Evolutionary conservation across 2,113 vertebrate genomes (phyloP).

Genomic region (Proterorhinus semilunaris): DNA sequence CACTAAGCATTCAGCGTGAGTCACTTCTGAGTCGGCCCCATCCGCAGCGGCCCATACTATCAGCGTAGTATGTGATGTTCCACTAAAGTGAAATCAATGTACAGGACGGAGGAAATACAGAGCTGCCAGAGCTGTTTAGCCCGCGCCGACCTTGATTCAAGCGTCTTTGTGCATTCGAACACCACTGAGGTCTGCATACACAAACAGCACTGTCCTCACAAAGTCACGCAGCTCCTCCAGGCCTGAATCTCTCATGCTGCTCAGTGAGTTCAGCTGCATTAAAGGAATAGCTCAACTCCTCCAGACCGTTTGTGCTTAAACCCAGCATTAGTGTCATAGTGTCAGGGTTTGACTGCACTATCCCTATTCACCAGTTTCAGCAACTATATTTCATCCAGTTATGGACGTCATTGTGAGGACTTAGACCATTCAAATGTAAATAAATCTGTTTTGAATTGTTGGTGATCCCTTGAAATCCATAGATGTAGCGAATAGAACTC

Average conservation of each 20-base stretch:
- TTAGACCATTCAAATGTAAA: too few relatives aligned
- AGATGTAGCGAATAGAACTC: too few relatives aligned
- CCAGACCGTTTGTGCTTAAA: conserved; percentile 22
- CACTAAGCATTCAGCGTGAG: conserved; percentile 55
- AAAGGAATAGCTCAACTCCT: conserved; percentile 35
- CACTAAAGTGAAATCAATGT: conserved; percentile 28
- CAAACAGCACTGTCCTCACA: conserved; percentile 25
- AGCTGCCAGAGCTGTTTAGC: conserved; percentile 18
- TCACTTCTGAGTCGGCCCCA: conserved; percentile 43
- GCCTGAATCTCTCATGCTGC: conserved; percentile 44
- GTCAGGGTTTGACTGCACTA: conserved; percentile 3
- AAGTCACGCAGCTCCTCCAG: conserved; percentile 24
- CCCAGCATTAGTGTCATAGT: neutral
- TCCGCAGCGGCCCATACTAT: conserved; percentile 44
- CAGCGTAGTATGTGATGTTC: conserved; percentile 55
- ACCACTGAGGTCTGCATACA: conserved; percentile 33
- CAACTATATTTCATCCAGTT: too few relatives aligned
- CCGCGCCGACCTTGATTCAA: conserved; percentile 35
- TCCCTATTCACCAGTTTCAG: neutral
- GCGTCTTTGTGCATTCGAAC: conserved; percentile 36
- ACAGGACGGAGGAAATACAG: conserved; percentile 18
- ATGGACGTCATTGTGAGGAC: too few relatives aligned
- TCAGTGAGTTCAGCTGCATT: conserved; percentile 32
- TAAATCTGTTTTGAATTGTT: too few relatives aligned
- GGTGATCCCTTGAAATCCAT: too few relatives aligned